Evolutionary conservation across 2,797 vertebrate species (phyloP), one percentile per base, ranked within the genome.

Genomic region (Sebastes iracundus): DNA sequence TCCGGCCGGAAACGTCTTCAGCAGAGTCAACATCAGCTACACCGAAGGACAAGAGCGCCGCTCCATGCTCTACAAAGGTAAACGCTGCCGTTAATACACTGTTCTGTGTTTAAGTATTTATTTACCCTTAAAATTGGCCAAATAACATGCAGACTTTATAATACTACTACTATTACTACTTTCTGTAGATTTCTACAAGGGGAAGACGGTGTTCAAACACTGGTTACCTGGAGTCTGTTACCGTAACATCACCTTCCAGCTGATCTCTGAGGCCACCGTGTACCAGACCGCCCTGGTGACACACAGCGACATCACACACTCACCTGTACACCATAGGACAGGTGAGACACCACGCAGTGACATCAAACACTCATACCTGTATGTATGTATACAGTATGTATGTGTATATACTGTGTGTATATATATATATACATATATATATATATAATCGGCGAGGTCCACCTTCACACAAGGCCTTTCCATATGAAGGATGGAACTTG

Each of bases 211-310:
- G 83, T 99, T 99, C 91, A 98, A 97, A 74, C 98, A 99, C 93
- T 99, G 98, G 98, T 87, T 99, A 16, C 97, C 98, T 0, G 98
- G 98, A 12, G 94, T 95, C 63, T 99, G 98, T 87, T 99, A 99
- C 91, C 96, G 95, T 20, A 97, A 99, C 91, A 97, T 99, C 88
- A 98, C 97, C 7, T 98, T 99, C 92, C 97, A 98, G 95, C 86
- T 99, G 79, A 95, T 99, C 4, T 98, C 98, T 0, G 98, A 99
- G 90, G 97, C 96, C 46, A 97, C 95, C 0, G 96, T 97, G 88
- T 97, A 95, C 91, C 98, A 95, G 95, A 98, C 88, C 28, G 95
- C 95, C 0, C 82, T 99, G 1, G 94, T 97, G 33, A 91, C 96
- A 32, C 96, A 92, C 59, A 99, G 98, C 0, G 97, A 96, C 2